Evolutionary conservation across 1,140 invertebrate genomes (phyloP).

Genomic region (Drosophila chauvacae): DNA sequence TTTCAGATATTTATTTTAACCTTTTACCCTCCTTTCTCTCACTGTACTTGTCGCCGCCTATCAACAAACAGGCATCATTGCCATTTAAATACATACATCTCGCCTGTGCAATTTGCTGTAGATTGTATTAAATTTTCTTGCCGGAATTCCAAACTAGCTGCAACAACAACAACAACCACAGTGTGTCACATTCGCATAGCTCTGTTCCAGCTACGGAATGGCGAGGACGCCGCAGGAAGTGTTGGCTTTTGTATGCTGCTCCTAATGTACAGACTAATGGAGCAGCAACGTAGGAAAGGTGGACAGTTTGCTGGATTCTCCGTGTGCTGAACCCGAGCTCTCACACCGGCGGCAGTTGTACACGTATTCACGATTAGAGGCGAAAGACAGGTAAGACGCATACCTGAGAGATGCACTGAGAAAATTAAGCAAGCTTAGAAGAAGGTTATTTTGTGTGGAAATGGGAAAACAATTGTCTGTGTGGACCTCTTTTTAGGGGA

Average conservation of each 20-base stretch:
- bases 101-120: conserved; percentile 41
- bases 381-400: conserved; percentile 45
- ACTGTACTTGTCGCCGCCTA: conserved; percentile 55
- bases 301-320: conserved; percentile 33
- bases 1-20: neutral
- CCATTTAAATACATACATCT: conserved; percentile 72
- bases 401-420: conserved; percentile 37
- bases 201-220: conserved; percentile 17
- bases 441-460: no score
- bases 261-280: conserved; percentile 76
- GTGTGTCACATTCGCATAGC: conserved; percentile 22
- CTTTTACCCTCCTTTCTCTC: neutral
- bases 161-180: conserved; percentile 5
- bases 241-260: conserved; percentile 36
- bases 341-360: conserved; percentile 47
- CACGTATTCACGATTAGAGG: conserved; percentile 76
- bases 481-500: no score
- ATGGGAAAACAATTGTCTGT: neutral
- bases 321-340: conserved; percentile 29
- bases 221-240: conserved; percentile 45
- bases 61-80: conserved; percentile 62
- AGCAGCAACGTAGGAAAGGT: conserved; percentile 45
- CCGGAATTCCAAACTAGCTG: conserved; percentile 30
- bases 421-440: neutral
- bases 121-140: conserved; percentile 54